phyloP scores from a whole-genome alignment of 2,113 vertebrate species.

The Alces alces region DNA sequence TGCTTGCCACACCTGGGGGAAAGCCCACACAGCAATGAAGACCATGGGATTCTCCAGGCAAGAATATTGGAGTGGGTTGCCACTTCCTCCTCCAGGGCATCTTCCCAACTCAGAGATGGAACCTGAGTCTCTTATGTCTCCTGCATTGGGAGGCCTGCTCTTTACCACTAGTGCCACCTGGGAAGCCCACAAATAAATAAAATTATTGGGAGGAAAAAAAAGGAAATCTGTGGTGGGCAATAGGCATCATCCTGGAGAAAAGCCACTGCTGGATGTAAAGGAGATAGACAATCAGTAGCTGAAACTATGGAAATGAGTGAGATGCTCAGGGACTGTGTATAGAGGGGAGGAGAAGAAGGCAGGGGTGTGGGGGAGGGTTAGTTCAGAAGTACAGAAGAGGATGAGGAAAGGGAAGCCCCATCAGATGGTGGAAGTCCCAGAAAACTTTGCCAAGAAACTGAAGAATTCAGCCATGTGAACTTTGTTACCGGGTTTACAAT shows the following conservation, averaged over 20 bases:
- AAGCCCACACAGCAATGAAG: not conserved
- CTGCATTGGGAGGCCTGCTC: not conserved
- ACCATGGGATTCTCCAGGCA: not conserved
- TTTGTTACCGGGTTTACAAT: not conserved
- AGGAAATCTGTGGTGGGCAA: not conserved
- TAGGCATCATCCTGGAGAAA: not conserved
- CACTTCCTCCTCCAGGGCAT: not conserved
- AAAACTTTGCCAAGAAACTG: not conserved
- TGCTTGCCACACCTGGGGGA: not conserved
- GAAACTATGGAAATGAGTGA: not conserved
- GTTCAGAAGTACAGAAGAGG: not conserved
- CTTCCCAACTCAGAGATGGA: not conserved
- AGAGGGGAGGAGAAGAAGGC: not conserved
- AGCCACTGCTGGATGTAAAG: not conserved
- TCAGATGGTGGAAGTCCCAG: not conserved
- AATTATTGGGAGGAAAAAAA: not conserved
- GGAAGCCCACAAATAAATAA: not conserved
- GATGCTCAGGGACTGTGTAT: not conserved
- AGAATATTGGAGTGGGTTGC: not conserved
- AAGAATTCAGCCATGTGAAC: not conserved
- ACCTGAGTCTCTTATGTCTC: not conserved
- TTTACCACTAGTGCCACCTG: not conserved
- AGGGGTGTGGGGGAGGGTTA: accelerated
- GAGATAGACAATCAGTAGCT: not conserved
- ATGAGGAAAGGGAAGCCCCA: not conserved